Evolutionary conservation across 2,888 invertebrate species (phyloP), one percentile per base, ranked within the genome.

Genomic region (Calliphora vomitoria): DNA sequence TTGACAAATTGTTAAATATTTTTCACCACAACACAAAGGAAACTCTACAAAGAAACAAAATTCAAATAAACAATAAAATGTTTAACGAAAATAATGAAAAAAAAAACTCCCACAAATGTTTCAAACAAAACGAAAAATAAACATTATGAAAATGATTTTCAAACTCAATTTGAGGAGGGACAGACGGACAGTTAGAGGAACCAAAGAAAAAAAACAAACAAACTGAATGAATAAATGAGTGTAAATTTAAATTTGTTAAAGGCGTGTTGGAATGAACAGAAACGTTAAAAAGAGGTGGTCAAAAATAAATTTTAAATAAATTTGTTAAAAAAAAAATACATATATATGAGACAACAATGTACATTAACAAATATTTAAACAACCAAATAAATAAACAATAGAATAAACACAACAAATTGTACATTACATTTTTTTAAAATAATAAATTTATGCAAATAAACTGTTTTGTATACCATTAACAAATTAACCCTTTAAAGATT

Each of bases 1-100:
- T 85, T 78, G 82, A 87, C 82, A 80, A 87, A 87, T 87, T 87
- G 71, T 76, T 80, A 44, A 69, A 62, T 64, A 76, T 85, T 81
- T 76, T 76, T 71, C 31, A 69, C 35, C 38, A 25, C 35, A 68
- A 44, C 25, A 3, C 13, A 78, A 58, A 41, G 25, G 44, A 72
- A 78, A 35, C 1, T 25, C 11, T 20, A 75, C 31, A 25, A 53
- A 25, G 25, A 4, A 64, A 47, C 20, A 78, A 38, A 47, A n/a
- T 71, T 44, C 47, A 11, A 75, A 18, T 5, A 55, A 75, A 78
- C 55, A 62, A 75, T 31, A 76, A 76, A 35, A 55, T 18, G 18
- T 53, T 71, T 71, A 44, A 11, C 41, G 41, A 41, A 41, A 41
- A 41, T 3, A 41, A 41, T 8, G 8, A 6, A 41, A 41, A 41